Evolutionary conservation across 2,888 invertebrate species (phyloP), one percentile per base, ranked within the genome.

Genomic region (Sphecodes monilicornis): DNA sequence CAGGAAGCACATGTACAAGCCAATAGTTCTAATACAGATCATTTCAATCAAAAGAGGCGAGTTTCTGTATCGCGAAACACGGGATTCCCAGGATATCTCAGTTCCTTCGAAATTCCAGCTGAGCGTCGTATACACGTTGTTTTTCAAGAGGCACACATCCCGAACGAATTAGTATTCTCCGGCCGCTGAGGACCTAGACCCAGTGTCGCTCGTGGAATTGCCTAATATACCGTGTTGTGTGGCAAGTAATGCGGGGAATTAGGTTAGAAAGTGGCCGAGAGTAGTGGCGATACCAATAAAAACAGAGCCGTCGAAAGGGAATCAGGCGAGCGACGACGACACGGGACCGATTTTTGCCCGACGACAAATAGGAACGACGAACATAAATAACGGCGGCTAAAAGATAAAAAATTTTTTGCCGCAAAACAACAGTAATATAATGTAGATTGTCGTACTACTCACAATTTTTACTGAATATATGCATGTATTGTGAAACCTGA

Each of bases 111-210:
- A 70, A 74, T 76, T 76, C 60, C 46, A 18, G 36, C 39, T 41
- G 68, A 36, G 39, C 41, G 32, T 13, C 57, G 18, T n/a, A n/a
- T 72, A 43, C 46, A 72, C 66, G 60, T 26, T n/a, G 74, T 70
- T 81, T 88, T 74, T 46, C 70, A 80, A 86, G 60, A 74, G 36
- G 50, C 75, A 60, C 57, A 73, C 46, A 16, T 46, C 10, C 64
- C n/a, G 29, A 64, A 16, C 36, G 46, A 88, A 85, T 92, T 90
- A 85, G 90, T 91, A 92, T 92, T 91, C 90, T 39, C 60, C 54
- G 78, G 84, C 73, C 72, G 85, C 77, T 81, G 86, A 82, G 86
- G 89, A 92, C 92, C 92, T 92, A 92, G 92, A 92, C 91, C 92
- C 82, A 90, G 88, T 91, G 91, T 88, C 88, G 82, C 50, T 84